Base-by-base conservation (phyloP, 2,113 vertebrate genomes). In the Emberiza fucata region DNA sequence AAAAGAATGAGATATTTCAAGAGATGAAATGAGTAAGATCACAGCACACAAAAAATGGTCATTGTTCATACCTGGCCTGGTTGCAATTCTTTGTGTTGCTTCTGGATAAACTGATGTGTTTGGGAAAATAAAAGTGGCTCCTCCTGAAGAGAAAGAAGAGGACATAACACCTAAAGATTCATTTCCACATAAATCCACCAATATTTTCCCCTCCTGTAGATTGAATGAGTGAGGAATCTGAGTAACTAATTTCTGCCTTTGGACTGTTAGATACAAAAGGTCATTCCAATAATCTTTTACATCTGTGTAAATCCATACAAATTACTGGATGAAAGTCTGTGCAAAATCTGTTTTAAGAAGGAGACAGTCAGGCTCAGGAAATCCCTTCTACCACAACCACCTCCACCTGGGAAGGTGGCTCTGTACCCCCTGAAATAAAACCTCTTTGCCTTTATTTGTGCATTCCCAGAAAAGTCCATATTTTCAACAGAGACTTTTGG, bases 91-190 rank as follows among this genome's bases (percentile, higher is more conserved):
- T 96, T 98, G 98, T 90, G 98, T 97, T 69, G 98, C 96, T 95
- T 99, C 98, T 63, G 98, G 98, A 97, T 98, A 99, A 90, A 98
- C 98, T 54, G 98, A 98, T 94, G 98, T 97, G 89, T 98, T 99
- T 94, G 98, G 98, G 84, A 99, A 99, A 96, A 99, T 99, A 97
- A 99, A 99, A 96, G 98, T 98, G 90, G 98, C 98, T 87, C 98
- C 98, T 98, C 98, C 98, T 99, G 96, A 91, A 97, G 97, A 97
- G 94, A 97, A 97, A 98, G 95, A 96, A 96, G 95, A 92, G 96
- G 75, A 98, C 86, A 98, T 88, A 92, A 97, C 88, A 94, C 31
- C 86, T 97, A 40, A 95, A 94, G 81, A 95, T 88, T 91, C 48
- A 77, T 92, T 91, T 89, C 79, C 82, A 91, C 37, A 25, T 63